Percentiles rank a stretch among this genome's conserved stretches.
Conservation (phyloP, 2,113 vertebrate genomes). For the Rhegmatorhina hoffmannsi region DNA sequence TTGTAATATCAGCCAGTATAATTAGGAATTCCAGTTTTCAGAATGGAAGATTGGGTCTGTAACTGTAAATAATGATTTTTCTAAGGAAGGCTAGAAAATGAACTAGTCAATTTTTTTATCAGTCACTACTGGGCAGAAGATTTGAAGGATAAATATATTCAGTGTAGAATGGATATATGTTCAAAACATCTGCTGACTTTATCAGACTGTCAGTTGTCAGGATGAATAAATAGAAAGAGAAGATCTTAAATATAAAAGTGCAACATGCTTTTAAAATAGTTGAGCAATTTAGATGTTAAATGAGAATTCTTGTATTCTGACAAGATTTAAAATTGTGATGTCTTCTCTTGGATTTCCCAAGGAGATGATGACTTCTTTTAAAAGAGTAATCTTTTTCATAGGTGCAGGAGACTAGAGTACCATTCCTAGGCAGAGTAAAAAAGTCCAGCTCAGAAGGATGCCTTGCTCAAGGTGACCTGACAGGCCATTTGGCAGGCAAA, state of each 20-base stretch:
- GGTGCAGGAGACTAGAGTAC: background rate
- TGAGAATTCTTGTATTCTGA: background rate
- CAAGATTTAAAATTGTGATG: background rate
- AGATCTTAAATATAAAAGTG: background rate
- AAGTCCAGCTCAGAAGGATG: background rate
- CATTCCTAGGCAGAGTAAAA: background rate
- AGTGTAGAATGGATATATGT: background rate
- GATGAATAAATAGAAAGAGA: background rate
- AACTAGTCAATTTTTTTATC: background rate
- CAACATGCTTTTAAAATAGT: background rate
- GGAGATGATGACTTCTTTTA: background rate
- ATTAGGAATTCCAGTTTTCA: background rate
- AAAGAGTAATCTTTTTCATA: background rate
- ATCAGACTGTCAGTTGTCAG: background rate
- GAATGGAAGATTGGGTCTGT: background rate
- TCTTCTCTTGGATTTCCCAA: background rate
- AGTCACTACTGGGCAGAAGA: background rate
- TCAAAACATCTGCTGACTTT: background rate
- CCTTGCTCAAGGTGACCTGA: conserved; percentile 5
- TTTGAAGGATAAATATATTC: background rate
- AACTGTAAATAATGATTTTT: background rate
- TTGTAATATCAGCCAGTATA: background rate
- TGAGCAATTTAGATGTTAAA: background rate
- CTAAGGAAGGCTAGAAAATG: background rate
- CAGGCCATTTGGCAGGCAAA: background rate